Evolutionary conservation across 35 echinoderm and acorn worm genomes (phyloP).

Genomic region (Amphiura filiformis): DNA sequence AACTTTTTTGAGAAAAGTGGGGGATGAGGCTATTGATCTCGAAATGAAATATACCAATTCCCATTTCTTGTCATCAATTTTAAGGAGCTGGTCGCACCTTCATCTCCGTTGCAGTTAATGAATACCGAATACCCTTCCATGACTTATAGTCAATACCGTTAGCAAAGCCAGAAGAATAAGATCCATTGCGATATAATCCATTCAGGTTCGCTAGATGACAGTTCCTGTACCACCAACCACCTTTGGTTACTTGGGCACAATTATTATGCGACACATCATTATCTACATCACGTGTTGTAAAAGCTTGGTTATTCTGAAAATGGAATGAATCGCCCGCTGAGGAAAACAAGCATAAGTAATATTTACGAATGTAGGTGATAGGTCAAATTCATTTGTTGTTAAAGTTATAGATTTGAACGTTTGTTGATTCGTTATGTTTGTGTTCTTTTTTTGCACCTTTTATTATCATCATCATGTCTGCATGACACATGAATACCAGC

Average conservation of each 20-base stretch:
- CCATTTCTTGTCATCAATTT: no score
- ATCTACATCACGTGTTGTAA: slow-evolving; percentile 26
- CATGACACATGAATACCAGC: no score
- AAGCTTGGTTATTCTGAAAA: slow-evolving; percentile 3
- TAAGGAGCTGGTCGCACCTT: no score
- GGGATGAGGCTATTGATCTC: no score
- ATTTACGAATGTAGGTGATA: no score
- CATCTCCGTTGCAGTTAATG: slow-evolving; percentile 35
- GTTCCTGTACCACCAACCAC: slow-evolving; percentile 43
- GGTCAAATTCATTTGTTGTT: no score
- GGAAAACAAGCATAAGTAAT: background rate
- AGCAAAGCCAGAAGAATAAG: slow-evolving; percentile 5
- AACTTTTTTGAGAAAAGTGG: no score
- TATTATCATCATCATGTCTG: no score
- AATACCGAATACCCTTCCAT: slow-evolving; percentile 37
- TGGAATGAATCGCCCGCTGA: slow-evolving; percentile 42
- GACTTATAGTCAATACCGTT: slow-evolving; percentile 21
- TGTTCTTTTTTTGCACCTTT: no score
- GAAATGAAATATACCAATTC: no score
- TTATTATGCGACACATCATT: background rate
- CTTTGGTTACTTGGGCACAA: slow-evolving; percentile 38
- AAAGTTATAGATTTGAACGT: no score
- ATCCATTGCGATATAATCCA: slow-evolving; percentile 23
- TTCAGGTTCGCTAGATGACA: slow-evolving; percentile 56
- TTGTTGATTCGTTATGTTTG: no score